phyloP scores from a whole-genome alignment of 1,140 invertebrate species.

The Caerostris darwini region DNA sequence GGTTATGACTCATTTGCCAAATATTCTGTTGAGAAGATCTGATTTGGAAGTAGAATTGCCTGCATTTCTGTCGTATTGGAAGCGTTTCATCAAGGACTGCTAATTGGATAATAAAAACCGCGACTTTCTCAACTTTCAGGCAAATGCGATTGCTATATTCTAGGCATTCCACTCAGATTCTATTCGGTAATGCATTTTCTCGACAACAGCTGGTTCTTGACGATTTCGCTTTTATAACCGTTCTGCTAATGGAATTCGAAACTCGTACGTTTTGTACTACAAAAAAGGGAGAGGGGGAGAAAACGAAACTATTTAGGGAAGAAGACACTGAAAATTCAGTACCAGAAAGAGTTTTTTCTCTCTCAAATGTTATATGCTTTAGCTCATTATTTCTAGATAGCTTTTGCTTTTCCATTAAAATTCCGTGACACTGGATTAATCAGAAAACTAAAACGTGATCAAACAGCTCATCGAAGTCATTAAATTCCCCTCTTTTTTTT shows the following conservation, averaged over 20 bases:
- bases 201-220: slow-evolving; percentile 8
- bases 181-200: slow-evolving; percentile 1
- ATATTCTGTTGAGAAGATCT: too few relatives aligned
- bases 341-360: neutral
- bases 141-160: neutral
- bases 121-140: neutral
- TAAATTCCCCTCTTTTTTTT: neutral
- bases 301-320: neutral
- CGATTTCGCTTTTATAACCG: neutral
- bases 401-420: neutral
- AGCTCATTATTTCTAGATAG: neutral
- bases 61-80: too few relatives aligned
- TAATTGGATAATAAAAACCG: neutral
- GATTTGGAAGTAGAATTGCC: too few relatives aligned
- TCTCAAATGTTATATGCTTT: neutral
- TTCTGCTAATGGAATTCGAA: slow-evolving; percentile 25
- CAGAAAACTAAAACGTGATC: neutral
- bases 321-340: neutral
- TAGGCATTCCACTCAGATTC: neutral
- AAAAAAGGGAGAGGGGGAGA: neutral
- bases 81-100: neutral
- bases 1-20: too few relatives aligned
- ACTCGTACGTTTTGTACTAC: neutral
- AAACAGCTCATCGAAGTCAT: neutral
- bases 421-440: neutral